A percentile compares a stretch with the other conserved stretches of the same genome.
Evolutionary conservation across 2,888 invertebrate genomes (phyloP).

Genomic region (Nipponacmea schrenckii): DNA sequence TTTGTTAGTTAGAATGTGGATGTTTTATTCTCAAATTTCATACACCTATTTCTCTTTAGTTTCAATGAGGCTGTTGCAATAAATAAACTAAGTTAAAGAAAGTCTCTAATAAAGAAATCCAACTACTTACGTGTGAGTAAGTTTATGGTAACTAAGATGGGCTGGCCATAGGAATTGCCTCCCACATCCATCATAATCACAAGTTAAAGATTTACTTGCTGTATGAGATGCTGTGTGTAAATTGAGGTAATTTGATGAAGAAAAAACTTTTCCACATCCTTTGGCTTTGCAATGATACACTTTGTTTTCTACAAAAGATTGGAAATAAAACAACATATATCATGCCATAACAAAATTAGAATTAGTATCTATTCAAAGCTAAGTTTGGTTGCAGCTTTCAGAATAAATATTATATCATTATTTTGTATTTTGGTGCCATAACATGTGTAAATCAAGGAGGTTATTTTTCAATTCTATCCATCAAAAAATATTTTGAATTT

Average conservation of each 20-base stretch:
- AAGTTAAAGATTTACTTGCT: conserved; percentile 42
- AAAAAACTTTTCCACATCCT: conserved; percentile 35
- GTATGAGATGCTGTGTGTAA: conserved; percentile 31
- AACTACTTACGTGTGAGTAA: conserved; percentile 58
- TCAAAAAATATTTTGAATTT: no score
- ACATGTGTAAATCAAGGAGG: no score
- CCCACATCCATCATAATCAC: conserved; percentile 51
- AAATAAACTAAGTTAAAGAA: not conserved
- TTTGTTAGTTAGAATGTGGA: no score
- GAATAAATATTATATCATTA: no score
- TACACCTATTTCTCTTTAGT: no score
- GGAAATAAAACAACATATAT: not conserved
- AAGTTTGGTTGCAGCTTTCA: no score
- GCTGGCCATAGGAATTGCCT: conserved; percentile 59
- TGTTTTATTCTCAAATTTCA: no score
- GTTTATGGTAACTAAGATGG: conserved; percentile 60
- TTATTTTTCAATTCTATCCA: no score
- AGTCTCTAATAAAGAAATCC: not conserved
- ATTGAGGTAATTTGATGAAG: conserved; percentile 28
- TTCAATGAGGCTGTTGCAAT: no score
- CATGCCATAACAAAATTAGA: no score
- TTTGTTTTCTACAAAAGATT: conserved; percentile 21
- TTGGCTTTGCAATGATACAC: conserved; percentile 24
- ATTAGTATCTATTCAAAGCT: no score
- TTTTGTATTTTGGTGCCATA: no score